A percentile compares a stretch with the other conserved stretches of the same genome.
Evolutionary conservation across 2,113 vertebrate genomes (phyloP).

Genomic region (Mesembrinibis cayennensis): DNA sequence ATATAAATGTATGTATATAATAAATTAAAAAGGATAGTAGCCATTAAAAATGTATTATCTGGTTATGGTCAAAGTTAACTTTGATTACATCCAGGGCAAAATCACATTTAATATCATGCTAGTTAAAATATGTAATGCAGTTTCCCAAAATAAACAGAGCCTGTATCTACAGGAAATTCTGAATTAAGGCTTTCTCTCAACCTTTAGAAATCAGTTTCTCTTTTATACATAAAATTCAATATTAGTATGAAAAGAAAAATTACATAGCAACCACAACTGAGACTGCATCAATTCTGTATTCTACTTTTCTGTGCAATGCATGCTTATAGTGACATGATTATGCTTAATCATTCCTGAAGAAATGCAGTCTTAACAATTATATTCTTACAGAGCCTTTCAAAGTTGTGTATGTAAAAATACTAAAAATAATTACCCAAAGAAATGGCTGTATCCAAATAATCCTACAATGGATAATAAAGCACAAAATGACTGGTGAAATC

Average conservation of each 20-base stretch:
- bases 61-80: neutral
- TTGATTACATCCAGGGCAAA: neutral
- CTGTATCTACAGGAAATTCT: neutral
- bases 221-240: constrained; percentile 22
- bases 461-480: neutral
- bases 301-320: neutral
- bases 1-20: neutral
- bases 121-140: neutral
- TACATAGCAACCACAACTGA: constrained; percentile 20
- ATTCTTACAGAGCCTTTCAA: neutral
- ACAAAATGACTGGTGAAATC: neutral
- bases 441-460: neutral
- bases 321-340: constrained; percentile 12
- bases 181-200: neutral
- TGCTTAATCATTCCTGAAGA: constrained; percentile 31
- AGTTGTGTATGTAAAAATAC: neutral
- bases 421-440: neutral
- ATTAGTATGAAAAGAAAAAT: constrained; percentile 52
- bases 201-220: constrained; percentile 11
- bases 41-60: neutral
- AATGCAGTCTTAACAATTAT: neutral
- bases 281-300: neutral
- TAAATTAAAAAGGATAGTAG: neutral
- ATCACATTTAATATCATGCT: neutral
- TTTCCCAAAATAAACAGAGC: neutral